Evolutionary conservation across 2,797 vertebrate species (phyloP), one percentile per base, ranked within the genome.

Genomic region (Chelidonichthys spinosus): DNA sequence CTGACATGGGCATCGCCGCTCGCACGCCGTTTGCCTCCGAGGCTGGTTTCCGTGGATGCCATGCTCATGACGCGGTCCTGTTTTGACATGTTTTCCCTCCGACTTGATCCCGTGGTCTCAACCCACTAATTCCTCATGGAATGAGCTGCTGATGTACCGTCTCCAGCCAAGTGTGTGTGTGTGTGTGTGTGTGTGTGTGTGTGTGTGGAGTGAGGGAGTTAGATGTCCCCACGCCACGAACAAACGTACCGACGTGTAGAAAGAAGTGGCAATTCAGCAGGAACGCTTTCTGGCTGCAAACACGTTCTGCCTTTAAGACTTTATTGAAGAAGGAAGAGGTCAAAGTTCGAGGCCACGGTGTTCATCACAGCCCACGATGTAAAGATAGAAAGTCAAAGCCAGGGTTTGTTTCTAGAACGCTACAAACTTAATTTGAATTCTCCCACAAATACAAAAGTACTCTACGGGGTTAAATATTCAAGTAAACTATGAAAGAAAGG

Each of bases 61-160:
- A 50, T 36, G 18, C 62, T 85, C 50, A 66, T 84, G 83, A 87
- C 47, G 56, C 69, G 59, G 68, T 58, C 69, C 53, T 74, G 83
- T 87, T 88, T 63, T 74, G 79, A 91, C 87, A 87, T 77, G 79
- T 83, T 88, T 85, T 82, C 70, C 64, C 68, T 83, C 56, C 25
- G 17, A 82, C 71, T 85, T 81, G 72, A 73, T 80, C 82, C 71
- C 63, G 82, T 37, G 76, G 84, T 85, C 71, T 47, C 18, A 60
- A 71, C 67, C 85, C 78, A 76, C 81, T 82, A 87, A 89, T 85
- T 76, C 83, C 60, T 82, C 10, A 6, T 60, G 76, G 65, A 86
- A 76, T 74, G 73, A 86, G 66, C 74, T 78, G 75, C 77, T 72
- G 78, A 78, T 61, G 58, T 55, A 46, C 67, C 49, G 50, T 68